These are phyloP conservation scores for Benitochromis conjunctus DNA, from an alignment of 2,113 vertebrate genomes.

Conservation along the genomic window DNA sequence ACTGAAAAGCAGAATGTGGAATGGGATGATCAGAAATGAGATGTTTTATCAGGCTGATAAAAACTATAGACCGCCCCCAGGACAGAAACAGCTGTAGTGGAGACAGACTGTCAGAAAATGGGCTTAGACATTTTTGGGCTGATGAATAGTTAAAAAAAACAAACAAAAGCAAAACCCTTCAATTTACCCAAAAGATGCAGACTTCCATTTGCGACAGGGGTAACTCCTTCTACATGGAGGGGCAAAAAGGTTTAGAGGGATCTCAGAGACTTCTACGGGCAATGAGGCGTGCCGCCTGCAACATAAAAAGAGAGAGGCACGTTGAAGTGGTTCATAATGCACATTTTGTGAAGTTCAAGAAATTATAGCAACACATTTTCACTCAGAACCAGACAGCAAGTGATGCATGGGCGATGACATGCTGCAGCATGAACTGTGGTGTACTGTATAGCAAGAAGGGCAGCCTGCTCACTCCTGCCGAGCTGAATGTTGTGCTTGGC, in stretches of 20 bases:
- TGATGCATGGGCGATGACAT: neutral
- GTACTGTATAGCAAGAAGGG: neutral
- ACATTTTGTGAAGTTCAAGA: conserved; percentile 16
- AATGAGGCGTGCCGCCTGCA: conserved; percentile 71
- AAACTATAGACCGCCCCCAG: neutral
- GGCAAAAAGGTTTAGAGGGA: conserved; percentile 59
- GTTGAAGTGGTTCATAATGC: neutral
- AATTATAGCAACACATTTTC: neutral
- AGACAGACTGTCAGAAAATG: neutral
- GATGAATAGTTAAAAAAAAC: neutral
- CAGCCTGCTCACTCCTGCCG: neutral
- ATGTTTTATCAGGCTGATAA: neutral
- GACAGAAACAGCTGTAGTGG: neutral
- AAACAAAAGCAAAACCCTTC: conserved; percentile 30
- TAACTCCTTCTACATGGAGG: conserved; percentile 69
- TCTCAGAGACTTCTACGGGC: conserved; percentile 67
- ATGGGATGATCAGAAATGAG: neutral
- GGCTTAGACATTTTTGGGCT: neutral
- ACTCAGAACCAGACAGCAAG: neutral
- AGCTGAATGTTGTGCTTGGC: conserved; percentile 9
- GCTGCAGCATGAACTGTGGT: neutral
- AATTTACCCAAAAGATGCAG: conserved; percentile 76
- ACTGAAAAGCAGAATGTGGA: neutral
- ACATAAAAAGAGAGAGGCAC: conserved; percentile 36
- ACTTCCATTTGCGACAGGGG: conserved; percentile 77